phyloP scores from a whole-genome alignment of 64 coral and sea anemone genomes.

The Porites lutea region DNA sequence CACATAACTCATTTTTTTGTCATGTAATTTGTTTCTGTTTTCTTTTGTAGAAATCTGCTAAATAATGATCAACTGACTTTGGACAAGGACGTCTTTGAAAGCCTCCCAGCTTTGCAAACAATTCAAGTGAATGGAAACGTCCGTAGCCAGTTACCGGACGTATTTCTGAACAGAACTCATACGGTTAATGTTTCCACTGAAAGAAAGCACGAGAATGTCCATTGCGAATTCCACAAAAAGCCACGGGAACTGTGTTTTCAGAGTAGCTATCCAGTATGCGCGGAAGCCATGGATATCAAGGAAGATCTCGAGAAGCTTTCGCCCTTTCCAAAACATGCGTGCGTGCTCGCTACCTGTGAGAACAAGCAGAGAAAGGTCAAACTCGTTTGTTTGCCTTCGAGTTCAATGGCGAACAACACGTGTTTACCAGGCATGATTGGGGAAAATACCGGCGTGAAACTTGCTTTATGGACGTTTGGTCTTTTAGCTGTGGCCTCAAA shows the following conservation, averaged over 20 bases:
- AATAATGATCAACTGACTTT: conserved; percentile 71
- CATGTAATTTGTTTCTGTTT: background rate
- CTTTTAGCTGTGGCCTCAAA: conserved; percentile 88
- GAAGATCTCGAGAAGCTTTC: conserved; percentile 71
- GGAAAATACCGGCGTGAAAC: conserved; percentile 85
- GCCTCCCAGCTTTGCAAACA: conserved; percentile 54
- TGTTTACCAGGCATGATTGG: conserved; percentile 81
- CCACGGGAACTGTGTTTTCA: conserved; percentile 64
- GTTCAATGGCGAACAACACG: conserved; percentile 53
- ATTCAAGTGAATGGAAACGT: conserved; percentile 46
- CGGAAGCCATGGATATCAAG: conserved; percentile 52
- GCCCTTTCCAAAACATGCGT: conserved; percentile 66
- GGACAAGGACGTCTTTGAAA: conserved; percentile 47
- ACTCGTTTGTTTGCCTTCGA: conserved; percentile 41
- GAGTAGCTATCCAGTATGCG: conserved; percentile 55
- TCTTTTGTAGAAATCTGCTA: conserved; percentile 69
- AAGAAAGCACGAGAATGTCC: conserved; percentile 67
- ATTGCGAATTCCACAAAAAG: conserved; percentile 83
- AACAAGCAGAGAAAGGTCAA: conserved; percentile 64
- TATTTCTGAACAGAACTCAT: conserved; percentile 63
- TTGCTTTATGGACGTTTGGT: conserved; percentile 94
- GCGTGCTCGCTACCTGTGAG: conserved; percentile 74
- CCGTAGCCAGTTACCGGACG: background rate
- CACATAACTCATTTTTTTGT: background rate
- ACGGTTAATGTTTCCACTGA: conserved; percentile 67